These are phyloP conservation scores for Lethenteron reissneri DNA, from an alignment of 2,113 vertebrate genomes.

Conservation along the genomic window DNA sequence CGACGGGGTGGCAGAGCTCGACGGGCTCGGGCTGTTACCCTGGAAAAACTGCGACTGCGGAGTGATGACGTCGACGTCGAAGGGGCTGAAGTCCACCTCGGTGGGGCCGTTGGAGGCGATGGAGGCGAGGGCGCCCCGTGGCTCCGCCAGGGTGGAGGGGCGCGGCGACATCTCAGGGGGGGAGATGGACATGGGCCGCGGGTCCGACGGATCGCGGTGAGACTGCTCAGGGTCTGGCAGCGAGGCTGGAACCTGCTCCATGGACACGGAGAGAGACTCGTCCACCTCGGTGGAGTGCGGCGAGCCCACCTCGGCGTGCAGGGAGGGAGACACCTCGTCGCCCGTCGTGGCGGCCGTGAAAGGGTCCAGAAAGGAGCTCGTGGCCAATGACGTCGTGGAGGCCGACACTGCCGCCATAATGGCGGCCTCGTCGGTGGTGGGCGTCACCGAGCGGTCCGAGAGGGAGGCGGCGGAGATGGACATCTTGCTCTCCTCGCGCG, in stretches of 20 bases:
- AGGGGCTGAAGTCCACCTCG: conserved; percentile 30
- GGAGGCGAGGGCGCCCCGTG: not conserved
- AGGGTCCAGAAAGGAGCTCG: conserved; percentile 75
- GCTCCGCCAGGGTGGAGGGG: not conserved
- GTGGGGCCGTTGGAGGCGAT: conserved; percentile 34
- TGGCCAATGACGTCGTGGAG: conserved; percentile 76
- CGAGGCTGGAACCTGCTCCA: conserved; percentile 11
- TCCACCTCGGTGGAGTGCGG: conserved; percentile 65
- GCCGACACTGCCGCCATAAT: conserved; percentile 48
- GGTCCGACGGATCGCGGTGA: not conserved
- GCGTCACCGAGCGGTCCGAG: conserved; percentile 76
- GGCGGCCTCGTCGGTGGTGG: conserved; percentile 64
- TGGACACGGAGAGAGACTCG: conserved; percentile 54
- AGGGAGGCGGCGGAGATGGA: conserved; percentile 88
- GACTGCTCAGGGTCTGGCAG: not conserved
- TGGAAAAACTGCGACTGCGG: conserved; percentile 21
- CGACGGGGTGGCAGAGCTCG: conserved; percentile 21
- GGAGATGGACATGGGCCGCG: conserved; percentile 4
- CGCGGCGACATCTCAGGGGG: conserved; percentile 2
- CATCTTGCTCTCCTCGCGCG: conserved; percentile 93
- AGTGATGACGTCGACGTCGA: conserved; percentile 13
- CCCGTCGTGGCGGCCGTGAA: not conserved
- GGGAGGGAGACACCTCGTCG: conserved; percentile 25
- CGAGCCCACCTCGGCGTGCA: conserved; percentile 51
- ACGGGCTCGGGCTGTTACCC: conserved; percentile 13